phyloP scores from a whole-genome alignment of 2,888 invertebrate genomes.

The Copidosoma aretas region DNA sequence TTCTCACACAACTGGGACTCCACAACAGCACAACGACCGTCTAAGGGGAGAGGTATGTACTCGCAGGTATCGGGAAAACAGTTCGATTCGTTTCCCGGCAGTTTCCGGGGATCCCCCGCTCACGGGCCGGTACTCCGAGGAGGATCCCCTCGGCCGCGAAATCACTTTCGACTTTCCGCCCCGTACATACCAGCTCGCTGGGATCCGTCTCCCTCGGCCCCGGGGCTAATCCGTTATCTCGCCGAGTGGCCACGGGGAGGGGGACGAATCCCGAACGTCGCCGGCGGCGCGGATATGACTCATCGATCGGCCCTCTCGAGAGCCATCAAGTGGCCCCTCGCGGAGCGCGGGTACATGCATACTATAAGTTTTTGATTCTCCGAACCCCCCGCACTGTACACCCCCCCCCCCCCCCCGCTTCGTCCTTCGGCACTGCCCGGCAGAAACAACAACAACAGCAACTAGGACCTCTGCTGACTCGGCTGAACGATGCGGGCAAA shows the following conservation, averaged over 20 bases:
- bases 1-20: neutral
- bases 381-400: too few species aligned
- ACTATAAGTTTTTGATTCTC: too few species aligned
- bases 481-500: too few species aligned
- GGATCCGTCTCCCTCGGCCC: neutral
- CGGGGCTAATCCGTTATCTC: neutral
- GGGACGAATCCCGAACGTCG: neutral
- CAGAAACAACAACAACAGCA: too few species aligned
- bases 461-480: too few species aligned
- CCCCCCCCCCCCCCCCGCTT: too few species aligned
- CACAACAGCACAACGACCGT: too few species aligned
- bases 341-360: too few species aligned
- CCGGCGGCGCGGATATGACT: neutral
- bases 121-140: neutral
- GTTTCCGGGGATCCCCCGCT: neutral
- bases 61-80: neutral
- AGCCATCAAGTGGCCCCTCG: neutral
- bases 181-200: neutral
- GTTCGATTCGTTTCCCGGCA: neutral
- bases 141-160: neutral
- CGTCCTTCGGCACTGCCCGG: too few species aligned
- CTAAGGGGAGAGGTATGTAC: too few species aligned
- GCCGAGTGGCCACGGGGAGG: neutral
- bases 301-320: neutral
- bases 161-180: neutral